Conservation (phyloP, 92 coral and sea anemone species). For the Pocillopora meandrina region DNA sequence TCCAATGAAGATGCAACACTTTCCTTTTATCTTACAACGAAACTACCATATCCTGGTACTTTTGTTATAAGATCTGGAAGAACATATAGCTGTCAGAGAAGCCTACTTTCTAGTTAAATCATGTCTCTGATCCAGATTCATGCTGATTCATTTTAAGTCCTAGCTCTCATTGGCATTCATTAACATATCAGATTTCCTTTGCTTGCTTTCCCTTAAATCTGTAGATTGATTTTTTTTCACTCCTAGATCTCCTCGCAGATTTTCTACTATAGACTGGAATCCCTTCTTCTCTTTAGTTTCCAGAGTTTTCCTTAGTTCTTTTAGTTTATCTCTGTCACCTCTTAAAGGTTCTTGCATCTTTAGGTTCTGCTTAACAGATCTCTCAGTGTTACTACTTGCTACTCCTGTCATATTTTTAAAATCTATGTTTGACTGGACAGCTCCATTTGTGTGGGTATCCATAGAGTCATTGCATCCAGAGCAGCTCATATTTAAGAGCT, state of each 20-base stretch:
- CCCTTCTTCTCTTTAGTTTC: not conserved
- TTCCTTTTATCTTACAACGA: no score
- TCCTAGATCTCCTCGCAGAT: conserved; percentile 37
- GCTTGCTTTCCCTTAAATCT: not conserved
- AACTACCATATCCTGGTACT: no score
- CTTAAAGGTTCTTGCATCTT: not conserved
- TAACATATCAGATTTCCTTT: conserved; percentile 8
- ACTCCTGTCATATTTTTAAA: not conserved
- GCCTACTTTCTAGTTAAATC: no score
- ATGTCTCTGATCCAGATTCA: no score
- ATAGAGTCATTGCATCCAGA: not conserved
- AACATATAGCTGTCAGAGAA: no score
- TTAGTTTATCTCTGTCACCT: conserved; percentile 6
- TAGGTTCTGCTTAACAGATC: not conserved
- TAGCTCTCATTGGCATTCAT: not conserved
- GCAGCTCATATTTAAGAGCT: conserved; percentile 26
- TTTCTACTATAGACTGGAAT: not conserved
- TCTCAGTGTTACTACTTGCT: not conserved
- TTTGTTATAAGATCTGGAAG: no score
- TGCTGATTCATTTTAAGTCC: not conserved
- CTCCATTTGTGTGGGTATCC: not conserved
- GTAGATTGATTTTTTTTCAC: not conserved
- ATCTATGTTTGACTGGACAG: not conserved
- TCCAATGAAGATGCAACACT: no score
- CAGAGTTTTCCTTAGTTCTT: not conserved